phyloP scores from a whole-genome alignment of 2,888 invertebrate species.

The Agriopis marginaria region DNA sequence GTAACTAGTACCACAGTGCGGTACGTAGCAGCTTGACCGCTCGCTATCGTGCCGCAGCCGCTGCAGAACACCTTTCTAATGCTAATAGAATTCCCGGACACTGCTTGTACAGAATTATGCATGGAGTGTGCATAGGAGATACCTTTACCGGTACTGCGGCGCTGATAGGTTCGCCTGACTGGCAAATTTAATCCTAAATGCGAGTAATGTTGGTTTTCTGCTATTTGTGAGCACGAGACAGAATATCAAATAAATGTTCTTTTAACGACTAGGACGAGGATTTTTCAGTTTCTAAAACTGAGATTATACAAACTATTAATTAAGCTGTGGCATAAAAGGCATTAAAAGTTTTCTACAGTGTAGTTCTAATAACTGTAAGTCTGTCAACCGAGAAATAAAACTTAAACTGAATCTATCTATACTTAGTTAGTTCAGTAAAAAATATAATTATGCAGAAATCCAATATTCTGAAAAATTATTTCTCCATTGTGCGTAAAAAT shows the following conservation, averaged over 20 bases:
- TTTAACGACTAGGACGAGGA: no score
- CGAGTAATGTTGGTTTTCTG: constrained; percentile 1
- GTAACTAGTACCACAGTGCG: constrained; percentile 32
- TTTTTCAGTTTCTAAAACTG: no score
- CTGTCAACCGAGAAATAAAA: no score
- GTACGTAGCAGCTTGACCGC: constrained; percentile 56
- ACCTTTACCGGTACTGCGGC: constrained; percentile 7
- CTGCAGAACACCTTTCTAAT: constrained; percentile 63
- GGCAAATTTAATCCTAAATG: background rate
- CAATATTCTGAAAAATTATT: no score
- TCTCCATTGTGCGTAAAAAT: no score
- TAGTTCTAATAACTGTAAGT: no score
- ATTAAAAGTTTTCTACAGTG: no score
- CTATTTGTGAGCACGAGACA: background rate
- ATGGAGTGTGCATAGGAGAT: constrained; percentile 22
- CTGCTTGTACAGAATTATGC: constrained; percentile 53
- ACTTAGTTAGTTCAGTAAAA: no score
- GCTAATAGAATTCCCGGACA: constrained; percentile 64
- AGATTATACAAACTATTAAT: no score
- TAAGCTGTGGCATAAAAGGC: no score
- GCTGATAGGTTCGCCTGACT: constrained; percentile 1
- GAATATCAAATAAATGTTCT: background rate
- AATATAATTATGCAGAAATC: no score
- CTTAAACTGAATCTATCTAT: no score
- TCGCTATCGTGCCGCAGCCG: constrained; percentile 54